Evolutionary conservation across 2,797 vertebrate species (phyloP).

Genomic region (Pogoniulus pusillus): DNA sequence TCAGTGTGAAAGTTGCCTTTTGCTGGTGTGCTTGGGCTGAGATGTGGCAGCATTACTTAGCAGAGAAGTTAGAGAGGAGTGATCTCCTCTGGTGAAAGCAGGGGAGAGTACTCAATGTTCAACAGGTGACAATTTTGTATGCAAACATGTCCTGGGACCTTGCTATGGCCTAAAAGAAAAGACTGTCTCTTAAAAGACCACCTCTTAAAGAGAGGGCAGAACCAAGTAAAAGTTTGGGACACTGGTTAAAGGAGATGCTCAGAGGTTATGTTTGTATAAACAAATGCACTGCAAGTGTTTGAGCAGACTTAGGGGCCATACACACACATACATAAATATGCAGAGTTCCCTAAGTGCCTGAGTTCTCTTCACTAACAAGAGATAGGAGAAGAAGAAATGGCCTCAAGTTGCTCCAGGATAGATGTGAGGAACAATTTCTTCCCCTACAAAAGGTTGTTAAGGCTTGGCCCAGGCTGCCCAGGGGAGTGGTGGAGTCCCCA

Average conservation of each 20-base stretch:
- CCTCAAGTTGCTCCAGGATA: too few species aligned
- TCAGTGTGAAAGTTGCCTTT: background rate
- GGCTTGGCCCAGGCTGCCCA: too few species aligned
- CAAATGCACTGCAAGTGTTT: background rate
- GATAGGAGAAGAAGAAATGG: too few species aligned
- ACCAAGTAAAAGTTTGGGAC: background rate
- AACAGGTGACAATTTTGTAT: background rate
- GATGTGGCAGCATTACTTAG: rapidly evolving
- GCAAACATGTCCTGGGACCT: background rate
- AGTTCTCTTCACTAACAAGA: too few species aligned
- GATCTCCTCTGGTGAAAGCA: background rate
- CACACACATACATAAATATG: too few species aligned
- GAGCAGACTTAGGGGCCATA: background rate
- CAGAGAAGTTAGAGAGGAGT: background rate
- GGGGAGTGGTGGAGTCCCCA: too few species aligned
- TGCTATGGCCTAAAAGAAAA: background rate
- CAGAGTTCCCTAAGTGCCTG: too few species aligned
- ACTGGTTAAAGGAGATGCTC: background rate
- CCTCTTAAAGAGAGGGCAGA: background rate
- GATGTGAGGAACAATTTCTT: too few species aligned
- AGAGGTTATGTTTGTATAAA: background rate
- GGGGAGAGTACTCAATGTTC: background rate
- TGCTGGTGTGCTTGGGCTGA: background rate
- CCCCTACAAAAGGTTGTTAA: too few species aligned
- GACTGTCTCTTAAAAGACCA: too few species aligned